A percentile compares a stretch with the other conserved stretches of the same genome.
These are phyloP conservation scores for Arion vulgaris DNA, from an alignment of 1,140 invertebrate species.

Conservation along the genomic window DNA sequence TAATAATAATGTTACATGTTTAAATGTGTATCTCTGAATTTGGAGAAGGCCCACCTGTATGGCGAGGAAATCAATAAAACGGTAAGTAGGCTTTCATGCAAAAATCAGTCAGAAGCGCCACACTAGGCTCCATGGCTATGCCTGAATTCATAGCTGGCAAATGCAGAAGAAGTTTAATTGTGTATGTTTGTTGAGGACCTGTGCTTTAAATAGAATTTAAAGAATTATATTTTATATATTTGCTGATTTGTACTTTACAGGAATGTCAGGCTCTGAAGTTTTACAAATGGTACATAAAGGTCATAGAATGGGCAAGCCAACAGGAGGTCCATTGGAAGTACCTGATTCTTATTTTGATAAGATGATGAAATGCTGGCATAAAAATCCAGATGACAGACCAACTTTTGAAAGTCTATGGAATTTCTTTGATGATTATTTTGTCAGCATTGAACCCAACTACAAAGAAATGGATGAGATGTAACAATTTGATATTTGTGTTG, in stretches of 20 bases:
- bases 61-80: too few relatives aligned
- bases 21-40: too few relatives aligned
- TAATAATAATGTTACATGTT: too few relatives aligned
- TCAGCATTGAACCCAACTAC: slow-evolving; percentile 93
- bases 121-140: too few relatives aligned
- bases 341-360: slow-evolving; percentile 88
- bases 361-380: slow-evolving; percentile 74
- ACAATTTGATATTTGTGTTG: not conserved
- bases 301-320: slow-evolving; percentile 92
- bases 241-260: slow-evolving; percentile 47
- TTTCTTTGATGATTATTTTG: slow-evolving; percentile 97
- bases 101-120: too few relatives aligned
- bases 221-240: too few relatives aligned
- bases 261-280: slow-evolving; percentile 83
- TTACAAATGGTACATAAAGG: slow-evolving; percentile 96
- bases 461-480: slow-evolving; percentile 57
- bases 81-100: too few relatives aligned
- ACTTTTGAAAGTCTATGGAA: slow-evolving; percentile 97
- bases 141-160: too few relatives aligned
- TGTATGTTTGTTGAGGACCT: too few relatives aligned
- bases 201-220: too few relatives aligned
- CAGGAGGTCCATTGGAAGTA: slow-evolving; percentile 74
- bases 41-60: too few relatives aligned
- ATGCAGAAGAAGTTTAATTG: too few relatives aligned
- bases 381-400: slow-evolving; percentile 90